Percentiles rank a stretch among this genome's conserved stretches.
phyloP scores from a whole-genome alignment of 2,113 vertebrate species.

The Pomatostomus ruficeps region DNA sequence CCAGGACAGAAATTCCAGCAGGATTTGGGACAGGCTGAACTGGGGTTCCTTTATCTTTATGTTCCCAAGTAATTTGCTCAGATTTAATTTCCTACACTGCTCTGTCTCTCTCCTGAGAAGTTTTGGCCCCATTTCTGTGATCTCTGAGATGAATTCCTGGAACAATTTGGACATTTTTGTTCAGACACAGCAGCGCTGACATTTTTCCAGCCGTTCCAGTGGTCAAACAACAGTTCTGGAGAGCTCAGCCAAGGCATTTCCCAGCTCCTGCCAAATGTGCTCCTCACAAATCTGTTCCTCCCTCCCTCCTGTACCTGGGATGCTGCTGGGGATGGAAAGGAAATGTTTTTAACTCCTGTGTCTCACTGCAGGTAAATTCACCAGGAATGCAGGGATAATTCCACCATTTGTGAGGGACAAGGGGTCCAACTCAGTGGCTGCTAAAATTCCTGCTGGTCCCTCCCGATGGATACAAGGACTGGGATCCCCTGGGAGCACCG shows the following conservation, averaged over 20 bases:
- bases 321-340: neutral
- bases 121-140: neutral
- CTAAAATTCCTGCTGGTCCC: neutral
- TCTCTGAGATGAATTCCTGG: neutral
- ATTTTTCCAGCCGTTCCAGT: neutral
- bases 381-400: neutral
- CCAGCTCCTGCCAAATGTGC: slow-evolving; percentile 9
- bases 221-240: neutral
- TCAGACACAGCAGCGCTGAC: neutral
- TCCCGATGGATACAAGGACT: neutral
- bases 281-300: neutral
- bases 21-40: neutral
- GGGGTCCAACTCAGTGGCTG: neutral
- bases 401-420: neutral
- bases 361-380: neutral
- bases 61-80: neutral
- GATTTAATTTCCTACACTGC: neutral
- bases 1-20: neutral
- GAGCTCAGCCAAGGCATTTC: neutral
- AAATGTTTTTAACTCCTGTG: neutral
- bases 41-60: neutral
- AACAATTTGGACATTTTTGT: slow-evolving; percentile 1
- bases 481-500: neutral
- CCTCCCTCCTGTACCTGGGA: neutral
- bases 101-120: neutral